phyloP scores from a whole-genome alignment of 1,140 invertebrate genomes.

The Drusus annulatus region DNA sequence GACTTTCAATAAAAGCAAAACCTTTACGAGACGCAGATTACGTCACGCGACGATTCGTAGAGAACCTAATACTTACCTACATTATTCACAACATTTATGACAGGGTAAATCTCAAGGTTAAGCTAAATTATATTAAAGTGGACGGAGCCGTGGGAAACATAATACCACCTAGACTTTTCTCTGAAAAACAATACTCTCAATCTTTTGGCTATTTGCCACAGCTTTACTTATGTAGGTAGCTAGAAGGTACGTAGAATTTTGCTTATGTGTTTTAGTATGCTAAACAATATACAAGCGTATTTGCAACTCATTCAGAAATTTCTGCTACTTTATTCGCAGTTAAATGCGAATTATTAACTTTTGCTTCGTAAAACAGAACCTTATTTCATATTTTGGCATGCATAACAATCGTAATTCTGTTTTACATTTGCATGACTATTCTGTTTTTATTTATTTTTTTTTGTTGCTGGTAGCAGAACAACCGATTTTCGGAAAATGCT shows the following conservation, averaged over 20 bases:
- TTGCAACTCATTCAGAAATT: constrained; percentile 15
- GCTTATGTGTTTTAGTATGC: neutral
- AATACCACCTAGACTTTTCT: neutral
- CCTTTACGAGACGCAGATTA: too few relatives aligned
- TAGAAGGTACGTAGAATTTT: neutral
- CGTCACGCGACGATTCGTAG: too few relatives aligned
- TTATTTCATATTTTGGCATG: too few relatives aligned
- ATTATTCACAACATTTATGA: neutral
- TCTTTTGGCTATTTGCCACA: neutral
- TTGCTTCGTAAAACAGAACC: too few relatives aligned
- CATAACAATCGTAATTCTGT: too few relatives aligned
- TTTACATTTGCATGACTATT: too few relatives aligned
- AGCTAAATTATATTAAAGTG: neutral
- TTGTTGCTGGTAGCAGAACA: too few relatives aligned
- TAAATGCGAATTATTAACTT: neutral
- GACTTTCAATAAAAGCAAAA: too few relatives aligned
- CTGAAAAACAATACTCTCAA: constrained; percentile 2
- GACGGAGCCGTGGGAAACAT: neutral
- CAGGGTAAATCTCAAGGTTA: constrained; percentile 4
- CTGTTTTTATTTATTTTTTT: too few relatives aligned
- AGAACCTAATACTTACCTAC: too few relatives aligned
- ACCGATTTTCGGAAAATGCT: too few relatives aligned
- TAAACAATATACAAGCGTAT: neutral
- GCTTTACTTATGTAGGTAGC: neutral
- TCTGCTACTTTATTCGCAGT: neutral